Evolutionary conservation across 1,140 invertebrate genomes (phyloP), one percentile per base, ranked within the genome.

Genomic region (Drosophila parvula): DNA sequence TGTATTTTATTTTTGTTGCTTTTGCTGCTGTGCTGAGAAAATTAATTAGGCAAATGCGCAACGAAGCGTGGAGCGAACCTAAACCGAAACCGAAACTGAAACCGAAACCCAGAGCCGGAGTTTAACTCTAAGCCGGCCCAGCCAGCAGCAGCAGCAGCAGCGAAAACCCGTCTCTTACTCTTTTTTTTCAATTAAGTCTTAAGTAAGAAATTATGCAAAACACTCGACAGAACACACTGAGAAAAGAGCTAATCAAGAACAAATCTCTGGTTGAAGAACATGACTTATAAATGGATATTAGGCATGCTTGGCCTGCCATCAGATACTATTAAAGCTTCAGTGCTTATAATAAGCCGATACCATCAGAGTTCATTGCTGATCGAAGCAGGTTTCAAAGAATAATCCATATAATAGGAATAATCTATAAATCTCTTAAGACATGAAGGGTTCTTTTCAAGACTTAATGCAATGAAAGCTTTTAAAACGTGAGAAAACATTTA

Each of bases 121-220:
- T 79, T 62, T 76, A 58, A 71, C 67, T 62, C 62, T 77, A 67
- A 79, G 56, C 70, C 32, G 62, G 43, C 30, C 47, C 50, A 36
- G 68, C 16, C 16, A 51, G 11, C 28, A 40, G 62, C 61, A 45
- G 27, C 67, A 43, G 67, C 65, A 18, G 22, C 1, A 3, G 22
- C 22, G 22, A 22, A 65, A 77, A 73, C 75, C 74, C 75, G 65
- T 78, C 74, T 70, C 63, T 68, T 78, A 51, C 57, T 78, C 53
- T 71, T 80, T 65, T 65, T 55, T 90, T 91, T 91, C 86, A 89
- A 91, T 89, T 90, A 91, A 90, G 79, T 85, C 79, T 91, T 91
- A 91, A 91, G 84, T 91, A 82, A 89, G 89, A 91, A 91, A 91
- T 91, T 91, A 91, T 91, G 89, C 90, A 91, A 91, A 89, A 70